phyloP scores from a whole-genome alignment of 2,113 vertebrate genomes.

The Ancistrus triradiatus region DNA sequence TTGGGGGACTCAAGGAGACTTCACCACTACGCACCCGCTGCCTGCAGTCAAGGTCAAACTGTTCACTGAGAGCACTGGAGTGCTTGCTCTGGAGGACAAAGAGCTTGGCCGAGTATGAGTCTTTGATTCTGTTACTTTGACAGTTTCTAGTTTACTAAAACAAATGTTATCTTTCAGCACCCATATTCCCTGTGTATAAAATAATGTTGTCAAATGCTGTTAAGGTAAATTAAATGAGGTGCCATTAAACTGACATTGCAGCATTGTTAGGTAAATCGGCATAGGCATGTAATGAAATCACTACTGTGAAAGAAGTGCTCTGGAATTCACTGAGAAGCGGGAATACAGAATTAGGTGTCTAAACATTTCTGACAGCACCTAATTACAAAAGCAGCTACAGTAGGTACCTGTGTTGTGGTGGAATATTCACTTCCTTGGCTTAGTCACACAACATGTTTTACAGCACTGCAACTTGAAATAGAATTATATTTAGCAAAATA shows the following conservation, averaged over 20 bases:
- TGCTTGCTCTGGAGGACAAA: constrained; percentile 97
- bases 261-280: too few species aligned
- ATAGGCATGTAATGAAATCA: too few species aligned
- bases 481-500: too few species aligned
- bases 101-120: constrained; percentile 90
- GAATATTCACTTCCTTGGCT: background rate
- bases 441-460: background rate
- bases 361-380: background rate
- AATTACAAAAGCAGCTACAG: background rate
- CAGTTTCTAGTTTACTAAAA: background rate
- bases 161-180: too few species aligned
- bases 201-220: background rate
- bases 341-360: too few species aligned
- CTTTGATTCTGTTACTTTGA: background rate
- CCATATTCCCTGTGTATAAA: background rate
- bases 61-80: constrained; percentile 97
- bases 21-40: constrained; percentile 91
- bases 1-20: constrained; percentile 98
- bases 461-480: too few species aligned
- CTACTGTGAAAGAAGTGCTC: too few species aligned
- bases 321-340: too few species aligned
- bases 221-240: background rate
- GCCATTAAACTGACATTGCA: background rate
- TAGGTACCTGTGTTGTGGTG: background rate
- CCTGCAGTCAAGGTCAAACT: constrained; percentile 98